Evolutionary conservation across 2,888 invertebrate genomes (phyloP), one percentile per base, ranked within the genome.

Genomic region (Brenthis hecate): DNA sequence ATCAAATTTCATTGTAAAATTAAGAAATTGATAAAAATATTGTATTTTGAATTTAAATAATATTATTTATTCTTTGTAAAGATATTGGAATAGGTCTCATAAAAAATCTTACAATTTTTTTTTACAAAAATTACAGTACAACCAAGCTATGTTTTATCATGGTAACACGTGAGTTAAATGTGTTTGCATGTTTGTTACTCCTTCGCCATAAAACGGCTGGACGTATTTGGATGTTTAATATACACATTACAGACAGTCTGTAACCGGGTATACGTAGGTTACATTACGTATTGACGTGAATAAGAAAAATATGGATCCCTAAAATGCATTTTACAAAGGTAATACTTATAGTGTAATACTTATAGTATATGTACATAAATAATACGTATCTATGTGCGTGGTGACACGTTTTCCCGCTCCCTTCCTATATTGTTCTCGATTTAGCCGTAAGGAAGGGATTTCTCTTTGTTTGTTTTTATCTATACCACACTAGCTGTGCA

Each of bases 371-470:
- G 13, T 50, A 47, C 19, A 62, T 19, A 50, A 23, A 53, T 55
- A 8, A 32, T 55, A 60, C 14, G 23, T 53, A 16, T 16, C 28
- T 60, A 13, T 54, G 54, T 55, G 60, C 23, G 13, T 60, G 53
- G 55, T 50, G 60, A 61, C 65, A 60, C 51, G 56, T 55, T 60
- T 56, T 58, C 69, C 47, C 65, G 65, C 60, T 58, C 69, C 65
- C 69, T 66, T 28, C 65, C 58, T 65, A 51, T 69, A 65, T 69
- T 69, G 69, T 69, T 69, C 69, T 69, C 65, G 60, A 69, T 69
- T 69, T 69, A 69, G 69, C 69, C 65, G 69, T 51, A 65, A 69
- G 69, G 69, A 69, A 69, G 65, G 65, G 69, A 61, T 56, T 66
- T 66, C 65, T 47, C 51, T 58, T 53, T 60, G 60, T 66, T 66